A percentile compares a stretch with the other conserved stretches of the same genome.
phyloP scores from a whole-genome alignment of 1,140 invertebrate species.

The Trachymyrmex septentrionalis region DNA sequence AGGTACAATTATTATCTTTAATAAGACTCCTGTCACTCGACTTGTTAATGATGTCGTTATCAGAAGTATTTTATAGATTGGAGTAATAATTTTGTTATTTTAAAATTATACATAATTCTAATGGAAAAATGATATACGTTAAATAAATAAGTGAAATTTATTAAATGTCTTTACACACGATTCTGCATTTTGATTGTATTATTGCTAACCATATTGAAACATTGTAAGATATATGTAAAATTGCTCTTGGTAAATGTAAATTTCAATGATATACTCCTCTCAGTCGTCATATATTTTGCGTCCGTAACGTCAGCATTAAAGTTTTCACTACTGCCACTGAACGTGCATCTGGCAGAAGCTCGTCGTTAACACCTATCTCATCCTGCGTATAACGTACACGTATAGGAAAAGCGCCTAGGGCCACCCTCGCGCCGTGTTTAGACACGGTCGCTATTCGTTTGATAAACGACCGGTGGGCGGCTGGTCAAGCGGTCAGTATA shows the following conservation, averaged over 20 bases:
- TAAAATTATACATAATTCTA: not conserved
- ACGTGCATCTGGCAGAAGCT: conserved; percentile 31
- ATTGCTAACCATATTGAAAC: not conserved
- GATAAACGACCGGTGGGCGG: conserved; percentile 72
- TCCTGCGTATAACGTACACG: not conserved
- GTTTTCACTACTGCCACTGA: not conserved
- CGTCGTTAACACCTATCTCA: conserved; percentile 36
- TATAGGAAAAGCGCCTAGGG: conserved; percentile 25
- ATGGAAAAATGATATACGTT: not conserved
- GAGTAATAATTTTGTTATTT: not conserved
- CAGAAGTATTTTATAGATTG: not conserved
- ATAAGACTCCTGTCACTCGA: not conserved
- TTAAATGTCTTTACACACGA: not conserved
- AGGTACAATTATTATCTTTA: conserved; percentile 22
- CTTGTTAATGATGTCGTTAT: not conserved
- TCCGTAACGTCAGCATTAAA: not conserved
- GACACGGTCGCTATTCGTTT: conserved; percentile 80
- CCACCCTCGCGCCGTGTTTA: conserved; percentile 84
- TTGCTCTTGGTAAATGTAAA: not conserved
- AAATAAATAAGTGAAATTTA: not conserved
- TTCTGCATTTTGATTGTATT: not conserved
- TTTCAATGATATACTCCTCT: conserved; percentile 10
- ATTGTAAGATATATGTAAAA: not conserved
- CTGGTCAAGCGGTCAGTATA: conserved; percentile 67
- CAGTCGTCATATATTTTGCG: not conserved